These are phyloP conservation scores for Lordiphosa mommai DNA, from an alignment of 1,140 invertebrate species.

Conservation along the genomic window DNA sequence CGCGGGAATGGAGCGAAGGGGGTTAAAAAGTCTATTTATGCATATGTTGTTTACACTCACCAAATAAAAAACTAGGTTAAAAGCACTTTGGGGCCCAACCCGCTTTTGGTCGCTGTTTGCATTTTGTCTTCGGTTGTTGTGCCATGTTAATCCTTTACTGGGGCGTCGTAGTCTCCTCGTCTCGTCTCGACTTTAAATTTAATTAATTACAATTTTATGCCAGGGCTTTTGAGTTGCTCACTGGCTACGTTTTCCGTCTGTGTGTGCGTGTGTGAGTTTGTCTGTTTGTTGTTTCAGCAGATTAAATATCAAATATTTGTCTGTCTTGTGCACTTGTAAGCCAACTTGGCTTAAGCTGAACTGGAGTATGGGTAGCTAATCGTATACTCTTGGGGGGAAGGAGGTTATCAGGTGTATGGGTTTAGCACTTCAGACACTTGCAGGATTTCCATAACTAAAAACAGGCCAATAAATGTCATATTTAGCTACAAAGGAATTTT, in stretches of 20 bases:
- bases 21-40: conserved; percentile 46
- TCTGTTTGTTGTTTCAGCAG: conserved; percentile 21
- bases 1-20: background rate
- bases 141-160: conserved; percentile 67
- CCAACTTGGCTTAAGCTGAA: conserved; percentile 14
- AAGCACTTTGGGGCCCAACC: conserved; percentile 68
- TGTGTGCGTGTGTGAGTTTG: background rate
- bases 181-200: conserved; percentile 63
- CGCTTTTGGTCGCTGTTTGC: conserved; percentile 46
- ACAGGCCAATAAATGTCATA: too few relatives aligned
- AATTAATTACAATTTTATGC: conserved; percentile 74
- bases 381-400: conserved; percentile 8
- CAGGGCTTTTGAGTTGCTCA: conserved; percentile 41
- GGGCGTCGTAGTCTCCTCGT: conserved; percentile 19
- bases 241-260: conserved; percentile 19
- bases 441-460: too few relatives aligned
- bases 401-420: conserved; percentile 40
- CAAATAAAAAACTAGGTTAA: conserved; percentile 67
- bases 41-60: conserved; percentile 30
- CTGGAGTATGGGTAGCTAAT: conserved; percentile 17
- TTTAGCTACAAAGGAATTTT: too few relatives aligned
- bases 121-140: conserved; percentile 70
- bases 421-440: too few relatives aligned
- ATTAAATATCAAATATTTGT: conserved; percentile 60
- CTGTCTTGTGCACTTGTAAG: conserved; percentile 60